phyloP scores from a whole-genome alignment of 2,888 invertebrate genomes.

The Tetragnatha montana region DNA sequence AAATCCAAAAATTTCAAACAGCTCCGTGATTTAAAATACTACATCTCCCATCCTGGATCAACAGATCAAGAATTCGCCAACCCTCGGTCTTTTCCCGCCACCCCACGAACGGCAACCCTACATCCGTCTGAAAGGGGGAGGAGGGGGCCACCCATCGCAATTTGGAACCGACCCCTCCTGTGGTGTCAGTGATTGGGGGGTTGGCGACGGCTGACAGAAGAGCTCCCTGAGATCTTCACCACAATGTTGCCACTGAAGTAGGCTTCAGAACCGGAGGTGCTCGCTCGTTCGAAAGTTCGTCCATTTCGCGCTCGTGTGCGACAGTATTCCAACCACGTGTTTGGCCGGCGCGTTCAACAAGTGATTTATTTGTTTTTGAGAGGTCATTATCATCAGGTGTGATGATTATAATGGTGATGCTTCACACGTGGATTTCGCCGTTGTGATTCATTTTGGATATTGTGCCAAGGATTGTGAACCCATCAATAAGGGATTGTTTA shows the following conservation, averaged over 20 bases:
- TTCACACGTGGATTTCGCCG: slow-evolving; percentile 2
- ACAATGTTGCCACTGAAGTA: slow-evolving; percentile 64
- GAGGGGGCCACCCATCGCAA: neutral
- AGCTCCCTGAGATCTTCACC: slow-evolving; percentile 57
- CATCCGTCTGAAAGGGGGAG: too few species aligned
- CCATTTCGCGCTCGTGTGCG: slow-evolving; percentile 1
- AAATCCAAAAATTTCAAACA: too few species aligned
- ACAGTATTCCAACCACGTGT: slow-evolving; percentile 23
- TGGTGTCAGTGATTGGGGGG: slow-evolving; percentile 58
- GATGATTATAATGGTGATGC: neutral
- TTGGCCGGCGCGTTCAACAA: slow-evolving; percentile 32
- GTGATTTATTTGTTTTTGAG: slow-evolving; percentile 33
- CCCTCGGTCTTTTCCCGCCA: too few species aligned
- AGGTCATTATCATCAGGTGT: neutral
- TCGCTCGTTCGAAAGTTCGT: slow-evolving; percentile 2
- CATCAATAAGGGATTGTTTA: slow-evolving; percentile 48
- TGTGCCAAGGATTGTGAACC: slow-evolving; percentile 5
- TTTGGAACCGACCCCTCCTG: slow-evolving; percentile 22
- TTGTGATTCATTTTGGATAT: neutral
- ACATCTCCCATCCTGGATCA: too few species aligned
- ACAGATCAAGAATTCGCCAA: too few species aligned
- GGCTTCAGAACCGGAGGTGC: slow-evolving; percentile 51
- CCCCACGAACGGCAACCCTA: too few species aligned
- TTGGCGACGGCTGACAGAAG: slow-evolving; percentile 41
- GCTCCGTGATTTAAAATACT: too few species aligned